These are phyloP conservation scores for Myiotriccus ornatus DNA, from an alignment of 2,797 vertebrate species.

Conservation along the genomic window DNA sequence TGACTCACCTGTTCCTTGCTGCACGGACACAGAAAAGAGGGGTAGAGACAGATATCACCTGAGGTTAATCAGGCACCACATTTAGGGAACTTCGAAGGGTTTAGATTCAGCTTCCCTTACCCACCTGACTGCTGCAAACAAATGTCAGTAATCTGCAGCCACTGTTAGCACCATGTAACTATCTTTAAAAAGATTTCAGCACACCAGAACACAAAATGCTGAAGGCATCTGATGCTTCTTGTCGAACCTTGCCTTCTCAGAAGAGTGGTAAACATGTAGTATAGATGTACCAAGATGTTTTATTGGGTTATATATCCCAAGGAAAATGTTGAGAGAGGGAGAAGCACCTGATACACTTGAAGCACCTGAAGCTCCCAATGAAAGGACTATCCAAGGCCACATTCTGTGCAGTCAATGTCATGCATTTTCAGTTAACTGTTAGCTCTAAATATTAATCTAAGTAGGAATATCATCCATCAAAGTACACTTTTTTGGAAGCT, in stretches of 20 bases:
- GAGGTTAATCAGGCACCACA: not conserved
- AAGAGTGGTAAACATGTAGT: not conserved
- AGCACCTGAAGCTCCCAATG: not conserved
- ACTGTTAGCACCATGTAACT: not conserved
- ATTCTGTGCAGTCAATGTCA: not conserved
- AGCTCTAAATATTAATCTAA: not conserved
- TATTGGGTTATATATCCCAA: not conserved
- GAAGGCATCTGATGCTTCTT: not conserved
- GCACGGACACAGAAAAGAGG: not conserved
- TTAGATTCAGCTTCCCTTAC: not conserved
- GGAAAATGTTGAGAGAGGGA: not conserved
- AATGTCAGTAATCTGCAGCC: not conserved
- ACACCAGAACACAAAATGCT: not conserved
- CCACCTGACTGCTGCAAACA: not conserved
- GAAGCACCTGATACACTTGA: not conserved
- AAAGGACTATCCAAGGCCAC: not conserved
- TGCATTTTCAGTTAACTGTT: not conserved
- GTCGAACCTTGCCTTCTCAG: not conserved
- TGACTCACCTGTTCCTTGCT: not conserved
- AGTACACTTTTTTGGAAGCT: not conserved
- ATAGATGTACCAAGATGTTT: not conserved
- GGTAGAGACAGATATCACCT: not conserved
- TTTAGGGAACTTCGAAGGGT: not conserved
- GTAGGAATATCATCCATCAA: not conserved
- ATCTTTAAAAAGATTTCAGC: not conserved